phyloP scores from a whole-genome alignment of 2,797 vertebrate genomes.

The Eulemur albifrons region DNA sequence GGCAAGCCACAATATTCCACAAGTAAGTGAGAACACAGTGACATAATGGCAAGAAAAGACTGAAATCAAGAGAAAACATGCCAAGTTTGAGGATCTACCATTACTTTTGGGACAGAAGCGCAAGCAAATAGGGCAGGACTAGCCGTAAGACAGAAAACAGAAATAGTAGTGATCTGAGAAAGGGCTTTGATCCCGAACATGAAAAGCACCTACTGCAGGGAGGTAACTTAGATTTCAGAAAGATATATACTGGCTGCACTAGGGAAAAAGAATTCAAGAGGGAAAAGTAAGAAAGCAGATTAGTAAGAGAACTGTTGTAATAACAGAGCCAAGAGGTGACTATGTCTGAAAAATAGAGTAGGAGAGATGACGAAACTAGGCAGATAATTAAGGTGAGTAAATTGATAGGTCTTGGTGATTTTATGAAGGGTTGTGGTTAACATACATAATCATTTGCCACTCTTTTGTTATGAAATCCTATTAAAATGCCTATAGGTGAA shows the following conservation, averaged over 20 bases:
- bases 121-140: background rate
- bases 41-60: background rate
- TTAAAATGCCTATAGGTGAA: background rate
- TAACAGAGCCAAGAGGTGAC: background rate
- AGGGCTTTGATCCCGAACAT: background rate
- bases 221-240: background rate
- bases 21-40: background rate
- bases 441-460: background rate
- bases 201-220: background rate
- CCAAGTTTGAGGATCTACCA: background rate
- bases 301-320: background rate
- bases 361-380: background rate
- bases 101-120: background rate
- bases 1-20: background rate
- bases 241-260: background rate
- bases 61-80: background rate
- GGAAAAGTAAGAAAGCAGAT: background rate
- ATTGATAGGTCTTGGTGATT: background rate
- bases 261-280: background rate
- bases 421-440: background rate
- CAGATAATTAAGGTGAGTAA: background rate
- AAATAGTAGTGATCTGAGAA: background rate
- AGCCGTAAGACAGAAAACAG: background rate
- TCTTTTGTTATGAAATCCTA: background rate
- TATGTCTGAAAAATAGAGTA: background rate